These are phyloP conservation scores for Patiria pectinifera DNA, from an alignment of 53 echinoderm and acorn worm species.

Conservation along the genomic window DNA sequence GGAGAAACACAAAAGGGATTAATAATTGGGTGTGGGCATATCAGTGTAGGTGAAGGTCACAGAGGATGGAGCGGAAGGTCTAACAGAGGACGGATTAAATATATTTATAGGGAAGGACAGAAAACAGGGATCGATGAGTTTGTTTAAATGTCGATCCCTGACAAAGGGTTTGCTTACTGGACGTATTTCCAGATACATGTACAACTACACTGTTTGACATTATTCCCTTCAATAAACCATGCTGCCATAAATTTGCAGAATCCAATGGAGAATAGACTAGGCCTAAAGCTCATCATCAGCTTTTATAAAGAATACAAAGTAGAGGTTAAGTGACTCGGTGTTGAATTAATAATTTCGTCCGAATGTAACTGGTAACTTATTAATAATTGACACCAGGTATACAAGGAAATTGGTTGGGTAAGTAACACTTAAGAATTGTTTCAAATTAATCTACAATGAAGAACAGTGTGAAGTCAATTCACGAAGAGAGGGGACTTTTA, in stretches of 20 bases:
- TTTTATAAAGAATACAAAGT: neutral
- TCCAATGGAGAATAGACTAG: neutral
- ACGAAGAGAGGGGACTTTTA: neutral
- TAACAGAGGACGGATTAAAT: no score
- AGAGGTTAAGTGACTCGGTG: neutral
- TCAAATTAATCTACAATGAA: neutral
- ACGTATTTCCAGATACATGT: no score
- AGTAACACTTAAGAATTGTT: neutral
- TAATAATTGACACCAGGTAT: neutral
- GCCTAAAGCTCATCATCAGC: neutral
- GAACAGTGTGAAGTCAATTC: neutral
- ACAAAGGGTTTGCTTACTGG: no score
- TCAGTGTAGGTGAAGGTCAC: no score
- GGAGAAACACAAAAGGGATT: no score
- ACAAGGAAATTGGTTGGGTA: neutral
- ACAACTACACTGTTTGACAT: no score
- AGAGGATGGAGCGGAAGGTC: no score
- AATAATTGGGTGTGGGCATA: no score
- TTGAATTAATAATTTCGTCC: neutral
- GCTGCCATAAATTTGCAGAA: neutral
- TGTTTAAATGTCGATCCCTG: no score
- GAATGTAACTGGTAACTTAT: neutral
- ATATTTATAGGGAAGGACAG: no score
- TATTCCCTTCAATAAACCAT: no score
- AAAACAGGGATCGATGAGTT: no score